These are phyloP conservation scores for Napeogenes inachia DNA, from an alignment of 2,888 invertebrate genomes.

Conservation along the genomic window DNA sequence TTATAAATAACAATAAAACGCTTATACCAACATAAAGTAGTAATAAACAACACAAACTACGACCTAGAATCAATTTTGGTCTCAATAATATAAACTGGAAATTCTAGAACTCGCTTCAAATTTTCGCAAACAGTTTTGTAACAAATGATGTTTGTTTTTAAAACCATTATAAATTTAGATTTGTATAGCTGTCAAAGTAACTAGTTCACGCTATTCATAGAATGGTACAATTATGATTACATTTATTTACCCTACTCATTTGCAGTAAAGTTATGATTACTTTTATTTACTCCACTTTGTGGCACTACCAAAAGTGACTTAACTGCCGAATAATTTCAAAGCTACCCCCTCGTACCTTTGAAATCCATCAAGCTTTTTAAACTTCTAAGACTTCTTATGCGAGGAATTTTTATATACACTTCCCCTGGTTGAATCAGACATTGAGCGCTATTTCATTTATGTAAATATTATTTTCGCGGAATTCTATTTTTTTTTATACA, in stretches of 20 bases:
- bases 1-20: background rate
- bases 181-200: background rate
- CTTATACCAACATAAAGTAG: background rate
- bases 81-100: conserved; percentile 22
- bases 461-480: too few relatives aligned
- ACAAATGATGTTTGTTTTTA: conserved; percentile 4
- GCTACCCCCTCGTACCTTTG: too few relatives aligned
- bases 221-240: background rate
- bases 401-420: too few relatives aligned
- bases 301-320: too few relatives aligned
- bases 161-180: background rate
- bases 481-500: too few relatives aligned
- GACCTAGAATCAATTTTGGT: conserved; percentile 26
- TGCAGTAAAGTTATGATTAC: too few relatives aligned
- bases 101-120: conserved; percentile 10
- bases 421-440: too few relatives aligned
- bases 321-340: too few relatives aligned
- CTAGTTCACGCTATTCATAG: conserved; percentile 3
- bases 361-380: too few relatives aligned
- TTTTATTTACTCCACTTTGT: too few relatives aligned
- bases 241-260: background rate
- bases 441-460: too few relatives aligned
- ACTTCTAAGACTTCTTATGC: too few relatives aligned
- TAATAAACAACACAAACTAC: background rate
- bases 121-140: conserved; percentile 13